Evolutionary conservation across 2,888 invertebrate genomes (phyloP), one percentile per base, ranked within the genome.

Genomic region (Oxystoma pomonae): DNA sequence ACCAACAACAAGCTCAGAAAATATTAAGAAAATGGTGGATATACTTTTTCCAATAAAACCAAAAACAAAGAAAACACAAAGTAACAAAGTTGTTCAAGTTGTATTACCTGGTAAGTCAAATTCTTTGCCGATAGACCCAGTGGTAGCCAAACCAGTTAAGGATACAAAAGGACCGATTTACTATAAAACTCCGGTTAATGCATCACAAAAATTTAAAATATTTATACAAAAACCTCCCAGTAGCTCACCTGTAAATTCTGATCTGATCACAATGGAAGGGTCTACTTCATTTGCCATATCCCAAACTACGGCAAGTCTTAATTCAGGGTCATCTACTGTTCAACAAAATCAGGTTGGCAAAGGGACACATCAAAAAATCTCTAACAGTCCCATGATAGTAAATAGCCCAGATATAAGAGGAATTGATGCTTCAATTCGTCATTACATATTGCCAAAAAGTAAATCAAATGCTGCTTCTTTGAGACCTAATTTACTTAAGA

Each of bases 21-120:
- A 35, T 35, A 35, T 12, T 35, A 12, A 3, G 12, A 35, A 35
- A 35, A 35, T n/a, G n/a, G n/a, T n/a, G n/a, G n/a, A n/a, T n/a
- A n/a, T n/a, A n/a, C n/a, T n/a, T n/a, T n/a, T n/a, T n/a, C n/a
- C 57, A 18, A 2, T 22, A 3, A 22, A 58, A 22, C 21, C 22
- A 20, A 3, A 21, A n/a, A 17, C 22, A 58, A 22, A 57, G 12
- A 20, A 58, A 49, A 35, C n/a, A 58, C 58, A 58, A 18, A 49
- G 19, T 57, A 16, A 12, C 16, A 50, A 50, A 50, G 50, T 50
- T 50, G 12, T 50, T 12, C 50, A 50, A 50, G 16, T 12, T 50
- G 16, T 50, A 16, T 50, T 12, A 16, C 12, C 50, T 50, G 16
- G 50, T 50, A 50, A 50, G 16, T 50, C 50, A 50, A 50, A 50